Evolutionary conservation across 2,888 invertebrate species (phyloP).

Genomic region (Andrena bucephala): DNA sequence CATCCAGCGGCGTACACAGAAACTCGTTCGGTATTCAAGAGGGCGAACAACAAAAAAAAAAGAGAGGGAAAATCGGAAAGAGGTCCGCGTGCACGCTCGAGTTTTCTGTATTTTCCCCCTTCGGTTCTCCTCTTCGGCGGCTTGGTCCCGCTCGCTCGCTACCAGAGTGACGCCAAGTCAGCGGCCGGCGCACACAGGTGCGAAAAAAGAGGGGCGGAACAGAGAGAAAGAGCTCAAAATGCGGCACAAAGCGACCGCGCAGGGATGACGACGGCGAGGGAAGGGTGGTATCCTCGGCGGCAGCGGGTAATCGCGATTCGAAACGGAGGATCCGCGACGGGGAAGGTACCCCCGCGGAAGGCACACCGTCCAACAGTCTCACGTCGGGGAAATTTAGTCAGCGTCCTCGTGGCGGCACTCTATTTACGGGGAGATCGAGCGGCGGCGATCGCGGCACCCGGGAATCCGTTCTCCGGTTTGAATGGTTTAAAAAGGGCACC

Average conservation of each 20-base stretch:
- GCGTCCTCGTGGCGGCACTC: constrained; percentile 28
- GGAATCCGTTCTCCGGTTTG: background rate
- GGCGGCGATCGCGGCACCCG: background rate
- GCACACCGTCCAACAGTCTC: constrained; percentile 15
- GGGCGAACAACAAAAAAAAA: constrained; percentile 11
- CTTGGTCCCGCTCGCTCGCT: constrained; percentile 10
- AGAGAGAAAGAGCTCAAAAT: constrained; percentile 16
- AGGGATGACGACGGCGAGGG: background rate
- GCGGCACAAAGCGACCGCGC: constrained; percentile 37
- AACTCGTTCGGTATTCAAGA: constrained; percentile 44
- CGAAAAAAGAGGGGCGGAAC: constrained; percentile 7
- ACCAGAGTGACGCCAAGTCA: constrained; percentile 24
- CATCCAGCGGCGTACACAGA: constrained; percentile 53
- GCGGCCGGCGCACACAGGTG: constrained; percentile 45
- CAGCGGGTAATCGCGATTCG: background rate
- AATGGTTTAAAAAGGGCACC: background rate
- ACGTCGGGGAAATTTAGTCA: constrained; percentile 11
- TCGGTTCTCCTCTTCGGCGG: constrained; percentile 16
- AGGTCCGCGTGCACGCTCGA: constrained; percentile 31
- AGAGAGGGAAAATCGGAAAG: constrained; percentile 19
- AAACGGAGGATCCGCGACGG: background rate
- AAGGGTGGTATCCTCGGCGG: constrained; percentile 8
- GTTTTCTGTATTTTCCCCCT: constrained; percentile 20
- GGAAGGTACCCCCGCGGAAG: background rate
- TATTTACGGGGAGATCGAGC: background rate